Evolutionary conservation across 1,140 invertebrate species (phyloP).

Genomic region (Hylaeus volcanicus): DNA sequence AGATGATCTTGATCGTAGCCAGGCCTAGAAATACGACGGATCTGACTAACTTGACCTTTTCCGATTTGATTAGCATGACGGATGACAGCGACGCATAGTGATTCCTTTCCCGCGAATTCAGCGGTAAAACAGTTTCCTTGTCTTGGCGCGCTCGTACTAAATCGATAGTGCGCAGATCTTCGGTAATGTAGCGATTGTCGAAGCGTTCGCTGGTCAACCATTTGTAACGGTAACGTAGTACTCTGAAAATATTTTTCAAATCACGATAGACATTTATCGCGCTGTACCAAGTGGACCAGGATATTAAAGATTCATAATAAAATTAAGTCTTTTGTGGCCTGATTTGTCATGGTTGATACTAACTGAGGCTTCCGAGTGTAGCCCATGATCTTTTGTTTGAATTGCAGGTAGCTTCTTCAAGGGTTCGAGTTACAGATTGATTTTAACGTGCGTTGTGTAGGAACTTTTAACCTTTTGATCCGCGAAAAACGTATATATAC

Average conservation of each 20-base stretch:
- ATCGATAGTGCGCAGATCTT: slow-evolving; percentile 86
- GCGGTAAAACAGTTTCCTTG: slow-evolving; percentile 85
- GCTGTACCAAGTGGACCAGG: no score
- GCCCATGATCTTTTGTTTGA: no score
- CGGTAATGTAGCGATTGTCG: slow-evolving; percentile 88
- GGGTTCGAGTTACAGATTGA: no score
- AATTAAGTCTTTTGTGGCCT: no score
- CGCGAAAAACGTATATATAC: no score
- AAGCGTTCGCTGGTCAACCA: slow-evolving; percentile 87
- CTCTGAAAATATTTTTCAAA: slow-evolving; percentile 77
- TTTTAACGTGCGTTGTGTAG: no score
- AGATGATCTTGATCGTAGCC: slow-evolving; percentile 84
- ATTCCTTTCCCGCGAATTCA: slow-evolving; percentile 84
- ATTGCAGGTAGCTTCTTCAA: no score
- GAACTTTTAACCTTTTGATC: no score
- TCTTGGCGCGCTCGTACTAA: slow-evolving; percentile 82
- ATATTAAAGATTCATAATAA: no score
- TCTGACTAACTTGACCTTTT: slow-evolving; percentile 83
- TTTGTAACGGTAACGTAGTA: slow-evolving; percentile 86
- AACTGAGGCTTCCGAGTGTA: no score
- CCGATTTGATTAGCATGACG: slow-evolving; percentile 82
- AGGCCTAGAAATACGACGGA: slow-evolving; percentile 83
- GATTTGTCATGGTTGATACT: no score
- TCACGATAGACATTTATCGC: not conserved
- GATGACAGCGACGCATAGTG: slow-evolving; percentile 85